Base-by-base conservation (phyloP, 2,888 invertebrate genomes). In the Corbicula japonica region DNA sequence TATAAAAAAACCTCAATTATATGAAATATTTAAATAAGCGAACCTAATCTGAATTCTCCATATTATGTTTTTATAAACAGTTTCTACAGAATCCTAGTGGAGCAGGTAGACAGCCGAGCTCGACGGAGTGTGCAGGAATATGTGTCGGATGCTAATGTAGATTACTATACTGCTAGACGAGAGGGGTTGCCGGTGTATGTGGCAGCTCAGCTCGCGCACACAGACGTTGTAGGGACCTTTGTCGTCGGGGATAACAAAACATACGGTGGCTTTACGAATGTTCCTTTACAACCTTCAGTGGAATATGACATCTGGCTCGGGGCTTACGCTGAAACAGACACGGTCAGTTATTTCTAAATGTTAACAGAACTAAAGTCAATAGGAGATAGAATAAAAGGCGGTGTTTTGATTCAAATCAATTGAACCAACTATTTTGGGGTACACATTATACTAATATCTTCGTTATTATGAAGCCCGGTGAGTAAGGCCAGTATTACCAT, bases 241-340 rank as follows among this genome's bases (percentile, higher is more conserved):
- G 94, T 95, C 1, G 95, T 98, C 50, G 98, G 98, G 8, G 96
- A 98, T 93, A 95, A 95, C 35, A 95, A 94, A 78, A 95, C 94
- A 2, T 97, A 97, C 91, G 96, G 96, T 80, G 95, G 95, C 0
- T 98, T 95, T 92, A 96, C 95, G 87, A 98, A 98, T 94, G 96
- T 96, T 1, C 97, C 97, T 0, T 92, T 98, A 58, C 95, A 95
- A 26, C 93, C 95, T 44, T 95, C 95, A 18, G 94, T 94, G 86
- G 95, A 96, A 85, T 94, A 94, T 83, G 95, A 96, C 87, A 95
- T 97, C 2, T 95, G 96, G 79, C 93, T 97, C 71, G 97, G 97
- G 32, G 94, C 97, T 65, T 95, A 96, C 5, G 96, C 97, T 93
- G 95, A 95, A 48, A 95, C 96, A 71, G 95, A 96, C 88, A 95